Percentiles rank a stretch among this genome's conserved stretches.
These are phyloP conservation scores for Cybosia mesomella DNA, from an alignment of 2,888 invertebrate species.

Conservation along the genomic window DNA sequence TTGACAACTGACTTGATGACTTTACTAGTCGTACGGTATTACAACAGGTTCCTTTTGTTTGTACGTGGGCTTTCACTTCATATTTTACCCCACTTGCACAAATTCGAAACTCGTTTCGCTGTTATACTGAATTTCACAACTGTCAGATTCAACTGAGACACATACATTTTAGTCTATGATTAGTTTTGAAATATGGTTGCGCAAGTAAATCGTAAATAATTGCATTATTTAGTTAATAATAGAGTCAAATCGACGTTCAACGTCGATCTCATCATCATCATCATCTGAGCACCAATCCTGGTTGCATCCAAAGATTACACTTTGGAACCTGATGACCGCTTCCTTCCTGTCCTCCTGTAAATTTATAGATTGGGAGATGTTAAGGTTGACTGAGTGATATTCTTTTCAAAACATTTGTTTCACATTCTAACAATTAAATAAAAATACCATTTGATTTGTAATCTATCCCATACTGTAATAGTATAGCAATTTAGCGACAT, in stretches of 20 bases:
- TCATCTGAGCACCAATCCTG: neutral
- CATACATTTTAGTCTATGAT: neutral
- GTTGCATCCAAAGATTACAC: neutral
- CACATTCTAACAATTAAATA: neutral
- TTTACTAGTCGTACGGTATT: slow-evolving; percentile 10
- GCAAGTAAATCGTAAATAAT: neutral
- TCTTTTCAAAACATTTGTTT: neutral
- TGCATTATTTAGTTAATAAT: neutral
- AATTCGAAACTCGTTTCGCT: neutral
- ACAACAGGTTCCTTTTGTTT: slow-evolving; percentile 17
- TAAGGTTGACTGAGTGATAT: neutral
- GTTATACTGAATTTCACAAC: neutral
- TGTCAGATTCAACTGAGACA: neutral
- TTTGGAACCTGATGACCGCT: neutral
- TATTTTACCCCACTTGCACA: neutral
- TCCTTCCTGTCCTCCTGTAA: neutral
- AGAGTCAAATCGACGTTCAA: no score
- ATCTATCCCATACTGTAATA: neutral
- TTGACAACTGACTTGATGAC: slow-evolving; percentile 8
- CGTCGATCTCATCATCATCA: no score
- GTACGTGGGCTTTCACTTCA: slow-evolving; percentile 6
- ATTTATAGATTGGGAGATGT: neutral
- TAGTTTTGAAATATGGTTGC: neutral
- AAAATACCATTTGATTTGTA: neutral
- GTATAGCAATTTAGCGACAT: neutral